phyloP scores from a whole-genome alignment of 2,888 invertebrate species.

The Spodoptera picta region DNA sequence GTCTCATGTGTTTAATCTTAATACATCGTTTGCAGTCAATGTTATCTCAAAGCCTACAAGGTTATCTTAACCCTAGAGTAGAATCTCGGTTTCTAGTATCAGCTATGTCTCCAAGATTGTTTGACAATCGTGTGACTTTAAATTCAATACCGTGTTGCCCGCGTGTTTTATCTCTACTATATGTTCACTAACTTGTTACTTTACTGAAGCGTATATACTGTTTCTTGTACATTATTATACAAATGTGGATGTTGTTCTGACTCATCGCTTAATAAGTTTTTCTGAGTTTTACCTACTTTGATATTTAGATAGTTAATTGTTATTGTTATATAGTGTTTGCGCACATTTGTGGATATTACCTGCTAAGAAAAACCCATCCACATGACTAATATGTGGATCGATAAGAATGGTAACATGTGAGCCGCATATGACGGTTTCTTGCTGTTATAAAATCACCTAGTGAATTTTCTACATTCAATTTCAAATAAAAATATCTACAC shows the following conservation, averaged over 20 bases:
- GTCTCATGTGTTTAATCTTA: constrained; percentile 21
- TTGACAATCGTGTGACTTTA: constrained; percentile 16
- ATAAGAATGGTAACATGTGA: constrained; percentile 26
- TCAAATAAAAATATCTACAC: constrained; percentile 1
- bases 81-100: constrained; percentile 31
- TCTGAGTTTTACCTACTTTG: constrained; percentile 1
- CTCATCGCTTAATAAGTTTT: constrained; percentile 7
- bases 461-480: constrained; percentile 4
- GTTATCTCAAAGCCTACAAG: constrained; percentile 62
- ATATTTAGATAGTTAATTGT: constrained; percentile 29
- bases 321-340: constrained; percentile 17
- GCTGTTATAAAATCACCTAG: not conserved
- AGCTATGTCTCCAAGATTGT: constrained; percentile 9
- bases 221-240: too few relatives aligned
- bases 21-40: constrained; percentile 31
- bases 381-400: constrained; percentile 21
- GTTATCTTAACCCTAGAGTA: constrained; percentile 57
- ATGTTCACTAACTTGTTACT: constrained; percentile 14
- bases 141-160: constrained; percentile 3
- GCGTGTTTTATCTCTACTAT: constrained; percentile 24
- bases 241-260: constrained; percentile 11
- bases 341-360: constrained; percentile 21
- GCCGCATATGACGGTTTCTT: not conserved
- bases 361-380: constrained; percentile 35
- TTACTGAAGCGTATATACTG: not conserved